Base-by-base conservation (phyloP, 2,113 vertebrate genomes). In the Panthera tigris region DNA sequence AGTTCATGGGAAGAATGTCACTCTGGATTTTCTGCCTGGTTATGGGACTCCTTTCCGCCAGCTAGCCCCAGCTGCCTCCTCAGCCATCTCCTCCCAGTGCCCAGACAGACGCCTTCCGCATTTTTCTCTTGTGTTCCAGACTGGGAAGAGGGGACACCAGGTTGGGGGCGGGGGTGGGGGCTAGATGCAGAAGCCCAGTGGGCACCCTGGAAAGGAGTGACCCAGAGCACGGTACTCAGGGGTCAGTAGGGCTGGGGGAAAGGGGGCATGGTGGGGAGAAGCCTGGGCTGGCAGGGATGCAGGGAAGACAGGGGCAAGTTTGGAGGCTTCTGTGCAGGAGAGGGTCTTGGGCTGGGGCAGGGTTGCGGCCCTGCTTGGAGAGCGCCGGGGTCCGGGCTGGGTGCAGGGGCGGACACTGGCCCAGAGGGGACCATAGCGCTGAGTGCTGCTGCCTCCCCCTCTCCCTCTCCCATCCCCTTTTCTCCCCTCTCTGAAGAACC, bases 1-100 rank as follows among this genome's bases (percentile, higher is more conserved):
- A 93, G 91, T 89, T 86, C 96, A 63, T 61, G 83, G 92, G 96
- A 92, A 97, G 97, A 97, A 82, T 86, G 94, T 80, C 91, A 63
- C 86, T 92, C 78, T 80, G 93, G 52, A 92, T 96, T 97, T 96
- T 95, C 95, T 89, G 83, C 57, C 96, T 79, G 89, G 57, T 50
- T 92, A 16, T 94, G 89, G 94, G 69, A 39, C 73, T 91, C 66
- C 36, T 69, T 48, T 65, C 85, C 8, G 25, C 85, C 87, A 45
- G 33, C 89, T 81, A 16, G 31, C n/a, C 71, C 90, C 85, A 91
- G 94, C 83, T 93, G 96, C 74, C 50, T 88, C 52, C 74, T 69
- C 45, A 63, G 95, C 68, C 55, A 82, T 82, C 76, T 87, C 79
- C 45, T 61, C 84, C 79, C 74, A 19, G 1, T 39, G 78, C 66